A percentile compares a stretch with the other conserved stretches of the same genome.
These are phyloP conservation scores for Patiria pectinifera DNA, from an alignment of 53 echinoderm and acorn worm genomes.

Conservation along the genomic window DNA sequence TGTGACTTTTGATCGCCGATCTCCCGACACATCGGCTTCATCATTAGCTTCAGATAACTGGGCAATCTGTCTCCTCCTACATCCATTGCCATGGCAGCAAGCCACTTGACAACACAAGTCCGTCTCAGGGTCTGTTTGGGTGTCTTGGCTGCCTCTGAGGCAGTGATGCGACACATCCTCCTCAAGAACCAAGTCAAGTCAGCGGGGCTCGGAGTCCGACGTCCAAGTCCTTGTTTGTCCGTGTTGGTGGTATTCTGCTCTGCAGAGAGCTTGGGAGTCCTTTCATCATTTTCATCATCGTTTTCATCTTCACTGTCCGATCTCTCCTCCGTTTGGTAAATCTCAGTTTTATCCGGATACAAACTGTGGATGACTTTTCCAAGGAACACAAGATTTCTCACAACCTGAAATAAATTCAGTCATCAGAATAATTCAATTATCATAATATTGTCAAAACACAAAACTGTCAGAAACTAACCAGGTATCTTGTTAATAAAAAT, in stretches of 20 bases:
- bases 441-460: not conserved
- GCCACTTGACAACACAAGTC: conserved; percentile 87
- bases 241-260: not conserved
- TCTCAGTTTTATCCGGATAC: conserved; percentile 41
- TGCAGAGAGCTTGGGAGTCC: not conserved
- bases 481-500: not conserved
- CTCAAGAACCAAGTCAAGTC: conserved; percentile 73
- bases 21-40: conserved; percentile 78
- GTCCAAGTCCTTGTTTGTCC: conserved; percentile 4
- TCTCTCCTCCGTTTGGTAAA: conserved; percentile 21
- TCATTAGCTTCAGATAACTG: conserved; percentile 69
- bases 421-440: not conserved
- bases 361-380: conserved; percentile 80
- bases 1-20: conserved; percentile 79
- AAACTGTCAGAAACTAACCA: too few relatives aligned
- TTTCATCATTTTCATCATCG: conserved; percentile 30
- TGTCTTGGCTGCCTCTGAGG: conserved; percentile 76
- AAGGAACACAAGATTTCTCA: conserved; percentile 90
- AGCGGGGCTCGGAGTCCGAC: not conserved
- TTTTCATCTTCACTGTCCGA: conserved; percentile 39
- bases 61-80: conserved; percentile 66
- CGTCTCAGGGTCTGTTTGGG: conserved; percentile 74
- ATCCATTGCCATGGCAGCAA: conserved; percentile 82
- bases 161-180: conserved; percentile 75
- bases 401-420: conserved; percentile 58